These are phyloP conservation scores for Belonocnema kinseyi DNA, from an alignment of 1,140 invertebrate species.

Conservation along the genomic window DNA sequence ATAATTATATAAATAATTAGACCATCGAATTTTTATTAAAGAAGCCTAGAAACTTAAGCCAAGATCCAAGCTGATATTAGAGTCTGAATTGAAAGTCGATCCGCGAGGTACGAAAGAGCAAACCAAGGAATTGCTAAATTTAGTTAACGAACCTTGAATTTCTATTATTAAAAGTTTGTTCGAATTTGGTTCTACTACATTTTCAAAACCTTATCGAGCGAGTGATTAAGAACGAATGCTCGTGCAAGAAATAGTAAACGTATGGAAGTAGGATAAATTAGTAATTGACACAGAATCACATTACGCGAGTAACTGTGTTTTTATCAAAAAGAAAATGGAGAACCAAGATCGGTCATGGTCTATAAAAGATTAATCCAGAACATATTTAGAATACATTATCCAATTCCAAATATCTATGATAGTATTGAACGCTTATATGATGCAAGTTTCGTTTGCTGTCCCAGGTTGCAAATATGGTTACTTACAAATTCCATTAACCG, in stretches of 20 bases:
- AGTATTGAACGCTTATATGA: neutral
- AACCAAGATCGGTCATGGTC: neutral
- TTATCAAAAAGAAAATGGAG: neutral
- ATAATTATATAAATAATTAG: too few species aligned
- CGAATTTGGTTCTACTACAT: neutral
- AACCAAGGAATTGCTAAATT: too few species aligned
- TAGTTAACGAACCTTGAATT: neutral
- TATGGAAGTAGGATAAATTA: neutral
- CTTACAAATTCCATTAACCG: too few species aligned
- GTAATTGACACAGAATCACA: neutral
- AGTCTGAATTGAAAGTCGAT: too few species aligned
- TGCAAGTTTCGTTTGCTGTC: neutral
- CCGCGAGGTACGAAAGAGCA: too few species aligned
- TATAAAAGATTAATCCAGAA: neutral
- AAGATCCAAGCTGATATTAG: too few species aligned
- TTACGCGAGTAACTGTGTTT: neutral
- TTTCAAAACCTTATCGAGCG: neutral
- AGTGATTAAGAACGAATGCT: neutral
- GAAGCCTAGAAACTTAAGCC: too few species aligned
- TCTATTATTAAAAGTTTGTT: neutral
- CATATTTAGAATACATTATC: neutral
- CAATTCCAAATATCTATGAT: slow-evolving; percentile 1
- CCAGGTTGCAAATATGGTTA: too few species aligned
- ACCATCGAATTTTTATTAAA: too few species aligned
- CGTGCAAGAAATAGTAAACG: neutral